These are phyloP conservation scores for Chaetodon trifascialis DNA, from an alignment of 2,113 vertebrate genomes.

Conservation along the genomic window DNA sequence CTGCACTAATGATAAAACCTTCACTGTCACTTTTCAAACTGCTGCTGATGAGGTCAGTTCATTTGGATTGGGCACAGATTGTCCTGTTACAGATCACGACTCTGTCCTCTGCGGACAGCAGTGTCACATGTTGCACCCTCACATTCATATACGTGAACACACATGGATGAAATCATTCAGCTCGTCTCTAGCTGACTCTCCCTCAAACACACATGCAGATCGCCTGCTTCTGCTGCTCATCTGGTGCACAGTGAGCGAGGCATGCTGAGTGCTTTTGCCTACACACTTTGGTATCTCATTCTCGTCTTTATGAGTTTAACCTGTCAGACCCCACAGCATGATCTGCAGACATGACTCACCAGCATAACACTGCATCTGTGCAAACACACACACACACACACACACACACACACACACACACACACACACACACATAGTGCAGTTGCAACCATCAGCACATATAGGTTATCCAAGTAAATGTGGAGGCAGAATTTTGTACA, in stretches of 20 bases:
- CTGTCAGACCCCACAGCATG: slow-evolving; percentile 40
- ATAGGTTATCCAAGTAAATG: slow-evolving; percentile 20
- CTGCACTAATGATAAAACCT: no score
- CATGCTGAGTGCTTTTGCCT: slow-evolving; percentile 52
- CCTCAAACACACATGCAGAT: neutral
- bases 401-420: slow-evolving; percentile 12
- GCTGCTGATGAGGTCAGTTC: neutral
- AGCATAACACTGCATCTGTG: neutral
- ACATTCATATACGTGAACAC: neutral
- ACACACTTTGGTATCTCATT: slow-evolving; percentile 48
- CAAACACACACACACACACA: no score
- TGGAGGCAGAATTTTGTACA: neutral
- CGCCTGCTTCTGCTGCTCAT: neutral
- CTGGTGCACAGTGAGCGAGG: neutral
- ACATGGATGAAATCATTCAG: neutral
- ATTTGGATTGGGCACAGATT: neutral
- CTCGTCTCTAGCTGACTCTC: neutral
- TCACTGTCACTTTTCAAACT: neutral
- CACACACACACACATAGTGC: neutral
- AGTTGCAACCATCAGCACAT: neutral
- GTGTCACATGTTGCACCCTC: neutral
- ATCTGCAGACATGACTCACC: slow-evolving; percentile 58
- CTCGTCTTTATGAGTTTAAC: slow-evolving; percentile 37
- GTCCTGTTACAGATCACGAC: neutral
- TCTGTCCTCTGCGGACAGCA: neutral